These are phyloP conservation scores for Lithobates sylvaticus DNA, from an alignment of 2,797 vertebrate genomes.

Conservation along the genomic window DNA sequence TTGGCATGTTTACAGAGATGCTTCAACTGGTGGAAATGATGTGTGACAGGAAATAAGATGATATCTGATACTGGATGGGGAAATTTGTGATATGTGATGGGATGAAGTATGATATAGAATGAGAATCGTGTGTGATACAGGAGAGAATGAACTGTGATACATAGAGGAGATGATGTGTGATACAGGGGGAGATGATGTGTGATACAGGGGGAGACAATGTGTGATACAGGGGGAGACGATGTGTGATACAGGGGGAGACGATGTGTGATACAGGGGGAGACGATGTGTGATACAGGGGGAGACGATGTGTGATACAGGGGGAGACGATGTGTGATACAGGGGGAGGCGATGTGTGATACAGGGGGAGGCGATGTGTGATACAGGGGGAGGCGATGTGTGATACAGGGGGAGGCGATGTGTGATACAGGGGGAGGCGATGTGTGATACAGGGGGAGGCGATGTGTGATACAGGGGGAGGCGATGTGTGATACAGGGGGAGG, in stretches of 20 bases:
- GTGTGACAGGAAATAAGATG: neutral
- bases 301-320: constrained; percentile 4
- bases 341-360: neutral
- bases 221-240: neutral
- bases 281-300: neutral
- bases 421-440: neutral
- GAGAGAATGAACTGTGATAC: neutral
- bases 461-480: neutral
- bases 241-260: neutral
- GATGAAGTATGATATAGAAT: neutral
- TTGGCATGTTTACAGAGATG: neutral
- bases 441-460: constrained; percentile 1
- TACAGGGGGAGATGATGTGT: neutral
- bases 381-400: neutral
- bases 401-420: neutral
- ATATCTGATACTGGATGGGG: neutral
- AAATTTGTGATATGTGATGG: neutral
- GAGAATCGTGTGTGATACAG: neutral
- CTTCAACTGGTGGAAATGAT: neutral
- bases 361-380: neutral
- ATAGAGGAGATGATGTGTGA: neutral
- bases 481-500: neutral
- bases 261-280: neutral
- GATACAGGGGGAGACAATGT: neutral
- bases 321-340: neutral